Evolutionary conservation across 2,797 vertebrate species (phyloP), one percentile per base, ranked within the genome.

Genomic region (Sparus aurata): DNA sequence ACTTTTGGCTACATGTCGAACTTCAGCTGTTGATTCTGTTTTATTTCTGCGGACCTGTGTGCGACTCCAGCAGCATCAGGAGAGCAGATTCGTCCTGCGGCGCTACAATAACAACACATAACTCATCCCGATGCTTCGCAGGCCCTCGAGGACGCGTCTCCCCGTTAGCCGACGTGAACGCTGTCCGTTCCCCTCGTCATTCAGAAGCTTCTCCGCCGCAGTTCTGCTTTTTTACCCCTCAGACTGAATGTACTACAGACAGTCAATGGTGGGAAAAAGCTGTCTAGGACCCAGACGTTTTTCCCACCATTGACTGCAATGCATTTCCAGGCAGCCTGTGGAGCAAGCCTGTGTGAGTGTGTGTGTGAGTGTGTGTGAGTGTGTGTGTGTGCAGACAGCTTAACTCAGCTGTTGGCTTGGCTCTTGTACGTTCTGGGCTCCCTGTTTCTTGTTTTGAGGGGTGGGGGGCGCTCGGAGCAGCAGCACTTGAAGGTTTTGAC

Each of bases 271-370:
- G 92, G 90, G 89, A 92, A 90, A 87, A 87, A 69, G 60, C 71
- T 73, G 89, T 90, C 88, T 88, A 82, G 89, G 87, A 83, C 87
- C 87, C 88, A 91, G 91, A 92, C 88, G 43, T 72, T 91, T 92
- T 92, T 91, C 90, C 90, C 91, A 92, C 90, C 91, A 91, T 90
- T 90, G 88, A 89, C 89, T 90, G 71, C 83, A 87, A 78, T 85
- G 74, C 65, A 87, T 90, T 84, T 90, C 45, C 76, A 69, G 69
- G 64, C 86, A 83, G 79, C 74, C 75, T 69, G 79, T 84, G 79
- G 79, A 88, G 83, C 59, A 22, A 71, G 73, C 58, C 57, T 57
- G 71, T 80, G 79, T 84, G n/a, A n/a, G 69, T 66, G 45, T 5
- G 5, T 30, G 30, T 53, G 81, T 76, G 68, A 58, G 49, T 80